These are phyloP conservation scores for Drosophila busckii DNA, from an alignment of 1,140 invertebrate species.

Conservation along the genomic window DNA sequence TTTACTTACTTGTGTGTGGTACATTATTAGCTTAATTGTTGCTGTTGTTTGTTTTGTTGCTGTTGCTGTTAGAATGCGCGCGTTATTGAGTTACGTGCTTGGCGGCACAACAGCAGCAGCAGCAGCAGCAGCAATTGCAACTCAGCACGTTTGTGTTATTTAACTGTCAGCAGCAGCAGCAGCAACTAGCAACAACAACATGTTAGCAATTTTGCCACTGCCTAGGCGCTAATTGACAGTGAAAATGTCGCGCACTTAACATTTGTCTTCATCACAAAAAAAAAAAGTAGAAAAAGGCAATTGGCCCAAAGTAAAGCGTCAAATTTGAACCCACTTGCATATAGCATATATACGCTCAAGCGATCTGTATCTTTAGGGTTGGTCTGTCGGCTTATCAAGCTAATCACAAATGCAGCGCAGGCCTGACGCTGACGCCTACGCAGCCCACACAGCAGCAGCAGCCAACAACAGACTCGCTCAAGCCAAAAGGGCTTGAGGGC, in stretches of 20 bases:
- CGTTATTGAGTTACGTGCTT: conserved; percentile 75
- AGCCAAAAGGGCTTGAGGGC: background rate
- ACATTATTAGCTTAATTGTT: conserved; percentile 70
- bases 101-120: conserved; percentile 47
- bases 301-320: conserved; percentile 40
- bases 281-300: too few species aligned
- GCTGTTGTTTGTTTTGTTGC: conserved; percentile 42
- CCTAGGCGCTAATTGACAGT: conserved; percentile 62
- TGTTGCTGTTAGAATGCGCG: conserved; percentile 68
- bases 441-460: conserved; percentile 7
- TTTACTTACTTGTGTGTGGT: conserved; percentile 65
- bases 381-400: conserved; percentile 29
- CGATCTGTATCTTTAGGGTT: conserved; percentile 17
- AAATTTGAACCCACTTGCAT: conserved; percentile 40
- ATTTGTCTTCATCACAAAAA: conserved; percentile 69
- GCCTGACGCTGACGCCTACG: conserved; percentile 34
- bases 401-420: conserved; percentile 41
- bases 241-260: conserved; percentile 69
- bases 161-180: conserved; percentile 58
- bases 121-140: conserved; percentile 43
- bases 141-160: conserved; percentile 68
- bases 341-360: too few species aligned
- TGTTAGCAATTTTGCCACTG: conserved; percentile 31
- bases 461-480: too few species aligned
- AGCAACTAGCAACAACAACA: conserved; percentile 30